Evolutionary conservation across 2,888 invertebrate genomes (phyloP).

Genomic region (Dendrolimus houi): DNA sequence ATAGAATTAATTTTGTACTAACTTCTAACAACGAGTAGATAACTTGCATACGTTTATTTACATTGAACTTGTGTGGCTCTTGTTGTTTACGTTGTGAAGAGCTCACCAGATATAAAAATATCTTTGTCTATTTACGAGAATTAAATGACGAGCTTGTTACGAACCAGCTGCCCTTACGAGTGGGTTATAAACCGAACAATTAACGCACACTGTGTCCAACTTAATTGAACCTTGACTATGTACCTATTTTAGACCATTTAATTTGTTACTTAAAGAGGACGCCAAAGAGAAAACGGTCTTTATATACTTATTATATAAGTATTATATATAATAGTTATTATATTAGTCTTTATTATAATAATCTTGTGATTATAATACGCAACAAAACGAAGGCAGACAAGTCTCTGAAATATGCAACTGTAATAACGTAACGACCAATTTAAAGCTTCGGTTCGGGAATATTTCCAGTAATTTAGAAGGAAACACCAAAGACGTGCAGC

Average conservation of each 20-base stretch:
- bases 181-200: constrained; percentile 70
- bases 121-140: constrained; percentile 72
- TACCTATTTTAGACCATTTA: too few relatives aligned
- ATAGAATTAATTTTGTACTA: constrained; percentile 16
- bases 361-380: neutral
- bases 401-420: constrained; percentile 59
- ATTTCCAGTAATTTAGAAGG: constrained; percentile 43
- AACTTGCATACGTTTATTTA: constrained; percentile 54
- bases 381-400: constrained; percentile 25
- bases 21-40: constrained; percentile 28
- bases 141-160: constrained; percentile 67
- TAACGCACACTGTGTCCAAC: constrained; percentile 47
- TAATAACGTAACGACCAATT: constrained; percentile 70
- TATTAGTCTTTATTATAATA: too few relatives aligned
- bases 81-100: constrained; percentile 59
- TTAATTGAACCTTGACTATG: constrained; percentile 34
- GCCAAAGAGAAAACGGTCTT: too few relatives aligned
- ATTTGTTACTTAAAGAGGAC: too few relatives aligned
- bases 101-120: constrained; percentile 70
- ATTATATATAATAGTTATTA: too few relatives aligned
- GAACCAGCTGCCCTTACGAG: constrained; percentile 68
- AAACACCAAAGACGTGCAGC: constrained; percentile 5
- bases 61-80: constrained; percentile 53
- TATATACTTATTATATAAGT: too few relatives aligned
- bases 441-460: constrained; percentile 57